Conservation (phyloP, 2,888 invertebrate genomes). For the Subacronicta megacephala region DNA sequence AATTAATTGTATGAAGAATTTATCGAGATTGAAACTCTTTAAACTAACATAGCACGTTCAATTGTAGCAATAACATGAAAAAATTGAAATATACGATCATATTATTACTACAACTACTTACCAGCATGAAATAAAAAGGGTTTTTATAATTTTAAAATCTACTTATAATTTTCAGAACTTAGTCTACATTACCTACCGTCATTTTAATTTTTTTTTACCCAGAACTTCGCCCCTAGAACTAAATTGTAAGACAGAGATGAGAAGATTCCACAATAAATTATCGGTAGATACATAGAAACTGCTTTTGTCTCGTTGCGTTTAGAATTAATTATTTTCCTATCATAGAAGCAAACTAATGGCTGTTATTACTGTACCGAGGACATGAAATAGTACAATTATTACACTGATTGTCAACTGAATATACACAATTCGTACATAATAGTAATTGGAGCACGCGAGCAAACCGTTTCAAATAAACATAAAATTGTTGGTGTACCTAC, state of each 20-base stretch:
- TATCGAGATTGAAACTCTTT: constrained; percentile 8
- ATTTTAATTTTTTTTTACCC: too few relatives aligned
- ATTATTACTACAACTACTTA: background rate
- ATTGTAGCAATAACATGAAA: constrained; percentile 4
- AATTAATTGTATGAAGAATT: constrained; percentile 3
- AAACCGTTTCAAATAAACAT: constrained; percentile 1
- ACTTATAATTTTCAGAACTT: too few relatives aligned
- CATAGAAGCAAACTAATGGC: background rate
- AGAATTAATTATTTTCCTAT: constrained; percentile 1
- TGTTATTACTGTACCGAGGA: constrained; percentile 10
- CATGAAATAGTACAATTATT: constrained; percentile 23
- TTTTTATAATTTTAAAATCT: too few relatives aligned
- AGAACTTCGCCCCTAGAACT: too few relatives aligned
- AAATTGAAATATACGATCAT: constrained; percentile 12
- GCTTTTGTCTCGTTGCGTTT: background rate
- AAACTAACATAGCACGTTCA: background rate
- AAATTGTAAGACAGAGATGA: too few relatives aligned
- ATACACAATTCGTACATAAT: constrained; percentile 7
- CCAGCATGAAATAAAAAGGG: too few relatives aligned
- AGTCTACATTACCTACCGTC: too few relatives aligned
- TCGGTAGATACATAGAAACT: too few relatives aligned
- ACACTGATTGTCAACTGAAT: constrained; percentile 19
- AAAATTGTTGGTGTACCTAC: too few relatives aligned
- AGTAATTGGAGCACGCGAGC: constrained; percentile 7
- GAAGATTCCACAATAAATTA: too few relatives aligned